These are phyloP conservation scores for Macrotis lagotis DNA, from an alignment of 2,113 vertebrate species.

Conservation along the genomic window DNA sequence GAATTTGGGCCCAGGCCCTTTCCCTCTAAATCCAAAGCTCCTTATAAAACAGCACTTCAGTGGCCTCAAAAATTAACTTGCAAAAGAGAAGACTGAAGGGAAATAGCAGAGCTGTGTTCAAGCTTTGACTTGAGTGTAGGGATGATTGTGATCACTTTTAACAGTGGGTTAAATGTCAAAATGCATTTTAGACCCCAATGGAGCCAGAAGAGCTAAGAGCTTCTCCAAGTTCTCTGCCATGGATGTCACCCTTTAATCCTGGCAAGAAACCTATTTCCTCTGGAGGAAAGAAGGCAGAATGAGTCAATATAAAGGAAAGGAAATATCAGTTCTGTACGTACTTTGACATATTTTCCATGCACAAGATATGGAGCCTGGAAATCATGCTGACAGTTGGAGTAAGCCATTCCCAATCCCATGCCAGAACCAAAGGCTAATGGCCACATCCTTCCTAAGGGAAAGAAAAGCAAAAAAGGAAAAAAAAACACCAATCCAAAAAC, in stretches of 20 bases:
- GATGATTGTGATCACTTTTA: background rate
- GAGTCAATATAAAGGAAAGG: background rate
- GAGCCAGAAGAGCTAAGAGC: background rate
- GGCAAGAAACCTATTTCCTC: constrained; percentile 5
- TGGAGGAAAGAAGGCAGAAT: constrained; percentile 18
- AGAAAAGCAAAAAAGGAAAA: constrained; percentile 18
- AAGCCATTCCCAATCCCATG: constrained; percentile 93
- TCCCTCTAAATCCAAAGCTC: background rate
- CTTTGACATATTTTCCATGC: constrained; percentile 91
- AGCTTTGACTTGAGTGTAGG: background rate
- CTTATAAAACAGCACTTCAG: background rate
- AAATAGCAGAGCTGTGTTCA: background rate
- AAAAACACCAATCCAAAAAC: constrained; percentile 19
- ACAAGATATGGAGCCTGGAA: constrained; percentile 91
- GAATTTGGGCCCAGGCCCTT: background rate
- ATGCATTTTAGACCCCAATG: background rate
- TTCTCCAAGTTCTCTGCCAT: background rate
- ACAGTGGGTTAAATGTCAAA: background rate
- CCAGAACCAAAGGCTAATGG: constrained; percentile 91
- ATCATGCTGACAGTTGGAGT: constrained; percentile 95
- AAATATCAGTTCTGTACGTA: constrained; percentile 76
- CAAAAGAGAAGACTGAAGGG: background rate
- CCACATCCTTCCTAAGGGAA: constrained; percentile 89
- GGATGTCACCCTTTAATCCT: background rate
- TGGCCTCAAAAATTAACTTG: background rate